These are phyloP conservation scores for Dynastes hyllus DNA, from an alignment of 2,888 invertebrate species.

Conservation along the genomic window DNA sequence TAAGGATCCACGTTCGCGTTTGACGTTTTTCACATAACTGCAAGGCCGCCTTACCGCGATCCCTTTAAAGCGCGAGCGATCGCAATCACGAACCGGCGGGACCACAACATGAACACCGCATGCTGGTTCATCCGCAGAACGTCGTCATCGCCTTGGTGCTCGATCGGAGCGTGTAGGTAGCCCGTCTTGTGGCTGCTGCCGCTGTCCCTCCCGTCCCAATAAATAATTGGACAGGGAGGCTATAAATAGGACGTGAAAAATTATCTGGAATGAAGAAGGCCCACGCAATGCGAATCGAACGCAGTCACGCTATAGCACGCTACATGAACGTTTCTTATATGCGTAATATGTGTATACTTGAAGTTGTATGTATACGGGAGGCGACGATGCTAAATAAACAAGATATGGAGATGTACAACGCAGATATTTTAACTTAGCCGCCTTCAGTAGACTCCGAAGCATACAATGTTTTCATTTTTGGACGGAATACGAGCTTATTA, in stretches of 20 bases:
- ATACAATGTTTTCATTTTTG: background rate
- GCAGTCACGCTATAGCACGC: background rate
- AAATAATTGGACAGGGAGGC: constrained; percentile 37
- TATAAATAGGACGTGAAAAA: constrained; percentile 47
- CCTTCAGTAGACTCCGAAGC: background rate
- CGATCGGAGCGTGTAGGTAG: constrained; percentile 19
- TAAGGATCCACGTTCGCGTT: background rate
- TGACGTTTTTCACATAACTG: background rate
- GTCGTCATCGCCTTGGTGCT: background rate
- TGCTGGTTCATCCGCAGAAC: too few relatives aligned
- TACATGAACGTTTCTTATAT: background rate
- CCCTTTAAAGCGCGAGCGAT: background rate
- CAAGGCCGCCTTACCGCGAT: background rate
- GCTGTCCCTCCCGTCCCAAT: background rate
- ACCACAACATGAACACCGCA: too few relatives aligned
- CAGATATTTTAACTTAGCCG: background rate
- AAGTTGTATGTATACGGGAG: background rate
- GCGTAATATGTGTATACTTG: background rate
- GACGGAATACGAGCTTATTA: background rate
- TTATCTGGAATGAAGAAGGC: constrained; percentile 32
- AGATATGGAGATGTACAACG: constrained; percentile 9
- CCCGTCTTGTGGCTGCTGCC: background rate
- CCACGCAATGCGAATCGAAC: constrained; percentile 39
- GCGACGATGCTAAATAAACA: constrained; percentile 14
- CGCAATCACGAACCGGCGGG: background rate